phyloP scores from a whole-genome alignment of 2,797 vertebrate species.

The Myoxocephalus aenaeus region DNA sequence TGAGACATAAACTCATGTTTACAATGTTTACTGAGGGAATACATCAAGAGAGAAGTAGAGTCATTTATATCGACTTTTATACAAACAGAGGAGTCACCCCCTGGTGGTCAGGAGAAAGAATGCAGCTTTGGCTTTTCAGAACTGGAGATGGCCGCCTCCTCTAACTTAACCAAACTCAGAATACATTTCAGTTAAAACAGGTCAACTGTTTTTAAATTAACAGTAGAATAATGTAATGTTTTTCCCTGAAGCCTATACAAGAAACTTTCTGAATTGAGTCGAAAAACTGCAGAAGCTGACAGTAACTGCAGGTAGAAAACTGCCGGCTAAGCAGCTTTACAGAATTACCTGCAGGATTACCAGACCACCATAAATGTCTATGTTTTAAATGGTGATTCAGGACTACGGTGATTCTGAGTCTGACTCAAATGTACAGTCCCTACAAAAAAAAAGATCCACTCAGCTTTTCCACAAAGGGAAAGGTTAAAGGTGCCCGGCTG shows the following conservation, averaged over 20 bases:
- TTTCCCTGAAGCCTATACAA: too few relatives aligned
- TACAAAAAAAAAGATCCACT: constrained; percentile 37
- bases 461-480: constrained; percentile 49
- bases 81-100: too few relatives aligned
- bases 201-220: too few relatives aligned
- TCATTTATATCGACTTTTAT: not conserved
- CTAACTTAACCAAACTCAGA: not conserved
- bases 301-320: not conserved
- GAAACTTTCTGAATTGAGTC: too few relatives aligned
- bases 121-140: not conserved
- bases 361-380: not conserved
- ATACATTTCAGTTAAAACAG: too few relatives aligned
- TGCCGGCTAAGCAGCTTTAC: constrained; percentile 1
- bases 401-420: constrained; percentile 4
- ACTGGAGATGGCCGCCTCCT: too few relatives aligned
- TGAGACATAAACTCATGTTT: too few relatives aligned
- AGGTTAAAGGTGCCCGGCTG: constrained; percentile 40
- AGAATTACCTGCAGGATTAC: not conserved
- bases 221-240: too few relatives aligned
- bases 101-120: not conserved
- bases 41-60: too few relatives aligned
- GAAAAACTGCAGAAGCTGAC: not conserved
- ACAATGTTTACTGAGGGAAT: too few relatives aligned
- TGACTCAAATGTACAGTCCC: constrained; percentile 20
- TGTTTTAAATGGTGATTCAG: constrained; percentile 10